Evolutionary conservation across 2,797 vertebrate species (phyloP).

Genomic region (Melanotaenia maccullochi): DNA sequence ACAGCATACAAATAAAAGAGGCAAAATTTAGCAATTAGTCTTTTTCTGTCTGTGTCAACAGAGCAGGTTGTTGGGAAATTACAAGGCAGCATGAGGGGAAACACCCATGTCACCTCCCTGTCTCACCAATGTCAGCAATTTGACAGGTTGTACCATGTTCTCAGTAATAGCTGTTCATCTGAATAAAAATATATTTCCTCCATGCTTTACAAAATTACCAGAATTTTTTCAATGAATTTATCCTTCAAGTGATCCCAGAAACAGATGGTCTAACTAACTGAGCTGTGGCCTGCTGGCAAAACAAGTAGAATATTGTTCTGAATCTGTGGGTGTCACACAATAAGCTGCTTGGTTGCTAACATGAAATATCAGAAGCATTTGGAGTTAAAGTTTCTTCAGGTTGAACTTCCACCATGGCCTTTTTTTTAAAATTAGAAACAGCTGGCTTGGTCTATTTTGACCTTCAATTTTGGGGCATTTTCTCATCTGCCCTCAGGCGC

Average conservation of each 20-base stretch:
- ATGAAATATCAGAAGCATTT: slow-evolving; percentile 23
- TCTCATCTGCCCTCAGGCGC: slow-evolving; percentile 45
- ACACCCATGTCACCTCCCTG: slow-evolving; percentile 48
- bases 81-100: slow-evolving; percentile 44
- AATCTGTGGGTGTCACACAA: slow-evolving; percentile 59
- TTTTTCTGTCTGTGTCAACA: slow-evolving; percentile 45
- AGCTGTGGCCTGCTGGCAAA: slow-evolving; percentile 4
- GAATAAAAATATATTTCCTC: slow-evolving; percentile 11
- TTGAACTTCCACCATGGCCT: slow-evolving; percentile 52
- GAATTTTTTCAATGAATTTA: slow-evolving; percentile 3
- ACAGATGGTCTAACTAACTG: neutral
- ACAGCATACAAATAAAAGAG: neutral
- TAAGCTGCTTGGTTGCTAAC: slow-evolving; percentile 43
- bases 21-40: slow-evolving; percentile 32
- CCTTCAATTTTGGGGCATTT: slow-evolving; percentile 51
- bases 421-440: slow-evolving; percentile 57
- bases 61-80: slow-evolving; percentile 53
- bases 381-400: slow-evolving; percentile 53
- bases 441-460: slow-evolving; percentile 44
- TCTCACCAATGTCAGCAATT: slow-evolving; percentile 33
- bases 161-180: slow-evolving; percentile 18
- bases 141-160: slow-evolving; percentile 19
- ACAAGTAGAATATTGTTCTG: slow-evolving; percentile 64
- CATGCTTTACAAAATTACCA: neutral
- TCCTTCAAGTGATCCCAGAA: slow-evolving; percentile 17